Evolutionary conservation across 2,113 vertebrate genomes (phyloP), one percentile per base, ranked within the genome.

Genomic region (Leuciscus idus): DNA sequence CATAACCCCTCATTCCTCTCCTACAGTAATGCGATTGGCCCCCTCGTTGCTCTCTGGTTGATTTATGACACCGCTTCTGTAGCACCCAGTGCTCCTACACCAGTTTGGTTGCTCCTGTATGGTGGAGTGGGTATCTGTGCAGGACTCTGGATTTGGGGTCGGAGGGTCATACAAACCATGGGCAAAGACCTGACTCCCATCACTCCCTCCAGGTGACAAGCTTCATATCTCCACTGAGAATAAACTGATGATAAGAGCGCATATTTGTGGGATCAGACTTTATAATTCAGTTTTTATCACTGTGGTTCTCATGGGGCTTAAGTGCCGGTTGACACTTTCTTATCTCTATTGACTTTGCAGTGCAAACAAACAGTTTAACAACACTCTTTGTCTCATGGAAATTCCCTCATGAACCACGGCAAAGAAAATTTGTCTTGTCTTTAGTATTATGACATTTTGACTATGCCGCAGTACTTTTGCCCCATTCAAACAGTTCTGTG

Each of bases 131-230:
- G 98, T 15, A 99, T 99, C 91, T 98, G 97, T 62, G 91, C 90
- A 0, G 98, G 98, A 50, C 91, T 99, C 10, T 99, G 98, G 98
- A 96, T 99, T 13, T 99, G 97, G 98, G 98, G 98, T n/a, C 94
- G 97, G 26, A 96, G 98, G 89, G 98, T 99, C 87, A 99, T 99
- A 88, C 97, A 99, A 94, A 99, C 98, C 0, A 95, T 99, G 97
- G 98, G 98, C 8, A 99, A 97, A 89, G 97, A 99, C 88, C 95
- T 99, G 52, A 99, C 98, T 0, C 97, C 98, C 28, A 99, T 99
- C 89, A 99, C 98, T 2, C 98, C 98, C 0, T 99, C 98, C 2
- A 99, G 98, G 98, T 98, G 93, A 82, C 21, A 75, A 72, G 19
- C 28, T 70, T 23, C 12, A 8, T 8, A 62, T 5, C 21, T 57